Evolutionary conservation across 2,797 vertebrate species (phyloP), one percentile per base, ranked within the genome.

Genomic region (Bucorvus abyssinicus): DNA sequence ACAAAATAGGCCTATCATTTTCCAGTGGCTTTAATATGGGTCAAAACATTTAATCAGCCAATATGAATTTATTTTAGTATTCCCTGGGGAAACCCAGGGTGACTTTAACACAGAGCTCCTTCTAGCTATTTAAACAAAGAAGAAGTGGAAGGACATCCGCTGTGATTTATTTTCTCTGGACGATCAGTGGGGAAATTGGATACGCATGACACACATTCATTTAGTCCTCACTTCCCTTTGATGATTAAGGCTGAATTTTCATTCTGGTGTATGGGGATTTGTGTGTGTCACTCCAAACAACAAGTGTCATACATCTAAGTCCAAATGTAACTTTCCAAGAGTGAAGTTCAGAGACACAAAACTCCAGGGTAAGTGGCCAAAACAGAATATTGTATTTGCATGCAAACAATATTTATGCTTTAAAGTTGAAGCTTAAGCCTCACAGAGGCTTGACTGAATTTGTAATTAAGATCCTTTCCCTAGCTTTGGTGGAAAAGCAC

Each of bases 231-330:
- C 87, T 96, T 96, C 86, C 93, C 95, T 97, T 97, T 97, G 96
- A 97, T 97, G 95, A 96, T 96, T 89, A 94, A 61, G 87, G 88
- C 77, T 95, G 95, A 97, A 95, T 97, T 97, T 96, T 96, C 84
- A 22, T 95, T 94, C 94, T 89, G 91, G 82, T 94, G 26, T 74
- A 65, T 60, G 87, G 87, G 93, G 95, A 97, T 96, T 96, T 97
- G 89, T 91, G 65, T 38, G 57, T 96, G 95, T 91, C 96, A 87
- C 89, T 97, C 91, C 86, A 89, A 92, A 83, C 84, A 93, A 82
- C 76, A 83, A 95, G 89, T 67, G 45, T 59, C 94, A 93, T 69
- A 79, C 94, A 85, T 95, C 69, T 86, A 96, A 92, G 93, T 89
- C 83, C 85, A 93, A 97, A 96, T 61, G 90, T 93, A 90, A 64